Evolutionary conservation across 2,888 invertebrate species (phyloP).

Genomic region (Lathronympha strigana): DNA sequence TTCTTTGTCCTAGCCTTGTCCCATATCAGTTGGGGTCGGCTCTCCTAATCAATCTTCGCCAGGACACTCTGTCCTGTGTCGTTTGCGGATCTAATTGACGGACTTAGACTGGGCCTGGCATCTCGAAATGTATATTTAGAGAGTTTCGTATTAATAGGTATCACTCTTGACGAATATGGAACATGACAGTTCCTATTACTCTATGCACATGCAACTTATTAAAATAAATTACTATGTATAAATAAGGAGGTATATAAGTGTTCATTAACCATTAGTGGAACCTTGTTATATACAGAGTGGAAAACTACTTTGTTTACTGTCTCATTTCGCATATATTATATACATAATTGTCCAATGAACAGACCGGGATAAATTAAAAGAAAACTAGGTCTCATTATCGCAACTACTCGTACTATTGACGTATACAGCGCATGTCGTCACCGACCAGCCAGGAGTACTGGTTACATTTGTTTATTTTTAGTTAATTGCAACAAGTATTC

Average conservation of each 20-base stretch:
- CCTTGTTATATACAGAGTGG: slow-evolving; percentile 14
- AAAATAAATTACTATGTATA: background rate
- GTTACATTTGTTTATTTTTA: slow-evolving; percentile 18
- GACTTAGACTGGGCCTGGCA: too few relatives aligned
- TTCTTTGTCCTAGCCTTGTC: too few relatives aligned
- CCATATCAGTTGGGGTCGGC: too few relatives aligned
- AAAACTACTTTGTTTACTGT: slow-evolving; percentile 26
- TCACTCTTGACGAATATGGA: too few relatives aligned
- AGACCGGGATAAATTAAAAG: slow-evolving; percentile 19
- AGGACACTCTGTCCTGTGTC: too few relatives aligned
- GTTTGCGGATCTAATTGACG: too few relatives aligned
- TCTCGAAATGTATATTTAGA: too few relatives aligned
- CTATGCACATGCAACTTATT: background rate
- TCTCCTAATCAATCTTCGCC: too few relatives aligned
- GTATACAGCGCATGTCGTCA: slow-evolving; percentile 20
- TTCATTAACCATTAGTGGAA: slow-evolving; percentile 4
- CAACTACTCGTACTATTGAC: slow-evolving; percentile 1
- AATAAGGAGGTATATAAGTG: background rate
- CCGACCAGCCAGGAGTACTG: slow-evolving; percentile 18
- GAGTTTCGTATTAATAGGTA: too few relatives aligned
- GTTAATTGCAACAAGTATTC: slow-evolving; percentile 3
- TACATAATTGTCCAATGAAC: slow-evolving; percentile 11
- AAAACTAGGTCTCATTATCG: slow-evolving; percentile 25
- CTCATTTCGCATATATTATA: slow-evolving; percentile 5
- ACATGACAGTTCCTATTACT: background rate